Base-by-base conservation (phyloP, 2,113 vertebrate species). In the Clarias batrachus region DNA sequence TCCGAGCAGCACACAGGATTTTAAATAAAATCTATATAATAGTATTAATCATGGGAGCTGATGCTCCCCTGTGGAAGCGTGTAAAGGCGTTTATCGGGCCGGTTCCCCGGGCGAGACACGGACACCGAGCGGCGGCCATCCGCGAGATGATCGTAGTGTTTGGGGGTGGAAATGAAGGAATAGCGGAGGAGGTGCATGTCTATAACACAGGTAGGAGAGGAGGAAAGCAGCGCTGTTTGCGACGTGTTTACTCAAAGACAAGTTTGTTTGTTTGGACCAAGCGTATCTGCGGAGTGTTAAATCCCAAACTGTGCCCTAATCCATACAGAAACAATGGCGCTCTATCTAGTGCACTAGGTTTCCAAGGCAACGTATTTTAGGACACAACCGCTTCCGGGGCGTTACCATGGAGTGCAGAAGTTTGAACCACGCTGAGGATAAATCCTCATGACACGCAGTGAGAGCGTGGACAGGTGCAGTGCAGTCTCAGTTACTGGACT, bases 141-240 rank as follows among this genome's bases (percentile, higher is more conserved):
- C 96, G 97, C 77, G 97, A 99, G 91, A 91, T 99, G 84, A 92
- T 99, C 66, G 94, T 98, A 48, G 96, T 99, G 88, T 99, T 98
- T 85, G 97, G 97, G 0, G 97, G 97, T 23, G 97, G 97, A 87
- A 99, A 99, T 90, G 97, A 99, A 87, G 97, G 97, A 57, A 99
- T 99, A 90, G 95, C 96, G 19, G 97, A 97, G 85, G 96, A 97
- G 92, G 95, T 99, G 83, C 97, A 98, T 91, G 97, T 99, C 91
- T 98, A 98, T 93, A 99, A 98, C 93, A 98, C 97, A 0, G 97
- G 97, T 98, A 92, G 87, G 93, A 70, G 30, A 63, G 11, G 0
- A 12, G 27, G 6, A 48, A 48, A 60, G 0, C 3, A 33, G 17
- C 1, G 54, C 54, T 11, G 0, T 59, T 57, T 1, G 3, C 16